These are phyloP conservation scores for Phrynocephalus versicolor DNA, from an alignment of 2,113 vertebrate genomes.

Conservation along the genomic window DNA sequence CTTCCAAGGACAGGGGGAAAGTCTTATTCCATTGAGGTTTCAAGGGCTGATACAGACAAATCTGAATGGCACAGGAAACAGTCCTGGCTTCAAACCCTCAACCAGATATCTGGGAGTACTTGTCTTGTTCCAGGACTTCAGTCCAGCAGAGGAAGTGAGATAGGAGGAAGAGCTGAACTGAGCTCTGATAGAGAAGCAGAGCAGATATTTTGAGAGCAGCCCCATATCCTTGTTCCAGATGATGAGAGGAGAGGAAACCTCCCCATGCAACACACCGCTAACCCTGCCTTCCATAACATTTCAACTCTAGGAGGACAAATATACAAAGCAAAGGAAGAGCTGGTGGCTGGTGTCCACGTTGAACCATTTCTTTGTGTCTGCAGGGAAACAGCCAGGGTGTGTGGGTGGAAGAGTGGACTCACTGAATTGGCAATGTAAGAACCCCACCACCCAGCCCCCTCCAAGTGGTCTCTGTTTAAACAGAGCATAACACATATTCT, in stretches of 20 bases:
- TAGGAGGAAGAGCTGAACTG: not conserved
- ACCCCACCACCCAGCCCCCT: not conserved
- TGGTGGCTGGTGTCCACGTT: not conserved
- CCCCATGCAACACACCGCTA: too few relatives aligned
- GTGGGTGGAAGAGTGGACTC: not conserved
- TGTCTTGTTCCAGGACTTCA: constrained; percentile 38
- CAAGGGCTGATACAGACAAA: constrained; percentile 39
- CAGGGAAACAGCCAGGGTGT: not conserved
- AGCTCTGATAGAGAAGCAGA: constrained; percentile 38
- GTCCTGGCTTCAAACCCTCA: constrained; percentile 41
- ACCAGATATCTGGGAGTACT: not conserved
- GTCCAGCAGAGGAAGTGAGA: constrained; percentile 38
- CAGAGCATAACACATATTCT: not conserved
- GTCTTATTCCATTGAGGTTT: constrained; percentile 56
- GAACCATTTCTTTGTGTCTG: not conserved
- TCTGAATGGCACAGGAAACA: constrained; percentile 20
- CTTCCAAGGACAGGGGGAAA: constrained; percentile 25
- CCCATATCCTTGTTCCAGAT: constrained; percentile 2
- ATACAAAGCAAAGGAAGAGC: not conserved
- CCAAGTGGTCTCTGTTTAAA: not conserved
- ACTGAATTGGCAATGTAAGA: not conserved
- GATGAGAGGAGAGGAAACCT: not conserved
- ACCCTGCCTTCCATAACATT: not conserved
- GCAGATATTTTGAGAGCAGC: constrained; percentile 11
- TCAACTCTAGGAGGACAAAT: not conserved